Evolutionary conservation across 2,888 invertebrate species (phyloP), one percentile per base, ranked within the genome.

Genomic region (Spilosoma lubricipeda): DNA sequence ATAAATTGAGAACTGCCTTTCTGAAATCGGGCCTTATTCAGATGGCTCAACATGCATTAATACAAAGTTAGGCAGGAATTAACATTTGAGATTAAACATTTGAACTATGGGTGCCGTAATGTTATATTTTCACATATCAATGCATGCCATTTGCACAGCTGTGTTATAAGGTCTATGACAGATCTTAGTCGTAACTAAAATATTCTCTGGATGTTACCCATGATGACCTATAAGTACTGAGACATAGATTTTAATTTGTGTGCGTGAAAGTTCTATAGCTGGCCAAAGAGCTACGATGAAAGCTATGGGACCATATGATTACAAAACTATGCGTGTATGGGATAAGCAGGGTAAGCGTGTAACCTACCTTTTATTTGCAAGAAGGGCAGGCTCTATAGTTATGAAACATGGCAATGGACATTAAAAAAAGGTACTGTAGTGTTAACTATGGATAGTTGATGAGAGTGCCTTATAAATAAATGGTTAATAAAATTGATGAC

Each of bases 1-100:
- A 33, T 42, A 73, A 68, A 64, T 52, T 52, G 69, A 71, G 71
- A 45, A 71, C 71, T 71, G 71, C 71, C 71, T 65, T 71, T 71
- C 66, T 73, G 42, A 70, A 63, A 70, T 63, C 23, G 63, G 20
- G 20, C 63, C 39, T 39, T 56, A 42, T 39, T n/a, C 63, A 70
- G 70, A 39, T 63, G 42, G 63, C 56, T 30, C 69, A 18, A 70
- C 42, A 42, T 63, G 39, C 33, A 67, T 30, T 70, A 27, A 63
- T 30, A 63, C 18, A 30, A 30, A 63, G 18, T 63, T 18, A 30
- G 30, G 15, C 63, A 27, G 63, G 13, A 2, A n/a, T 56, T 27
- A 27, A 1, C 59, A 15, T 27, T 59, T 27, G 27, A 59, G n/a
- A 23, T 13, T 59, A n/a, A 59, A 27, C 13, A 56, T 23, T 9